These are phyloP conservation scores for Leucosticte australis DNA, from an alignment of 2,113 vertebrate genomes.

Conservation along the genomic window DNA sequence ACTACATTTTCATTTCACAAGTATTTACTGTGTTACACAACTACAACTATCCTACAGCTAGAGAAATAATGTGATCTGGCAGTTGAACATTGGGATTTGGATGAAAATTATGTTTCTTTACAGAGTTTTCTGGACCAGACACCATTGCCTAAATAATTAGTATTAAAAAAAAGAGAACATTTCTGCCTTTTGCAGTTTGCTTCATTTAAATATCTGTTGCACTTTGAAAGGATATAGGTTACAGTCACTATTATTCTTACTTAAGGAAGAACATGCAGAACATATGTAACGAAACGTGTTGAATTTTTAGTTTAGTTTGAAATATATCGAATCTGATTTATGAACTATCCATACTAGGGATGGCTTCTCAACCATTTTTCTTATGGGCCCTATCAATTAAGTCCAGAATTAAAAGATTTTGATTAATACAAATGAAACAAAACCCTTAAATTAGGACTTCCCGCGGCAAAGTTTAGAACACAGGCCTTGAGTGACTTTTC, in stretches of 20 bases:
- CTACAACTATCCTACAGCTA: neutral
- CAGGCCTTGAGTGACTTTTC: neutral
- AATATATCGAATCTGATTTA: neutral
- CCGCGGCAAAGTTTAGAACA: neutral
- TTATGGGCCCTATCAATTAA: neutral
- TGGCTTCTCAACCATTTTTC: neutral
- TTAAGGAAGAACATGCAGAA: neutral
- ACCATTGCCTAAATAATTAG: neutral
- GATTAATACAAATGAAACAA: neutral
- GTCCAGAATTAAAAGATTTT: neutral
- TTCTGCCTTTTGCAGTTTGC: neutral
- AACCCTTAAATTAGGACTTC: neutral
- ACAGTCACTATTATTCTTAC: neutral
- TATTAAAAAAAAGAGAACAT: neutral
- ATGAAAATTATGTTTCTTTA: neutral
- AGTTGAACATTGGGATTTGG: neutral
- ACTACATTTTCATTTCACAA: neutral
- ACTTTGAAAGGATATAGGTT: neutral
- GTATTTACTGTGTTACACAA: neutral
- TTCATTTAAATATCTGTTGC: neutral
- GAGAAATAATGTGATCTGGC: neutral
- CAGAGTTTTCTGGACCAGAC: neutral
- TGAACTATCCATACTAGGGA: neutral
- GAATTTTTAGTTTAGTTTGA: neutral
- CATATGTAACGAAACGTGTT: neutral